A percentile compares a stretch with the other conserved stretches of the same genome.
Evolutionary conservation across 2,113 vertebrate species (phyloP).

Genomic region (Eurypyga helias): DNA sequence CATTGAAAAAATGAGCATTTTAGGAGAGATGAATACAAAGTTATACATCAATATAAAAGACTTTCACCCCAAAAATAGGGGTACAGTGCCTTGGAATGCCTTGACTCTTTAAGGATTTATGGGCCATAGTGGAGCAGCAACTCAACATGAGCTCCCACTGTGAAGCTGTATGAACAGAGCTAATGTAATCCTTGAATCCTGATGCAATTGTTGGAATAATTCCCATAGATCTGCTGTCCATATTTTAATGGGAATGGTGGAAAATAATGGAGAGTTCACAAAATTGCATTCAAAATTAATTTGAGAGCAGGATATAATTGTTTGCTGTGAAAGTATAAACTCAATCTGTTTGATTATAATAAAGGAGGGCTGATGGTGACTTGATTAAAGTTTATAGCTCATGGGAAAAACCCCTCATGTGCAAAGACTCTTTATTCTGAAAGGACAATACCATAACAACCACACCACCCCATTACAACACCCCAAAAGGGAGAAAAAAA

Average conservation of each 20-base stretch:
- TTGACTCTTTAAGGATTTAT: background rate
- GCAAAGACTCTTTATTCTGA: background rate
- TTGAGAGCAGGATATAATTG: background rate
- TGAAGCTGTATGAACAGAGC: background rate
- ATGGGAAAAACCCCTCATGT: background rate
- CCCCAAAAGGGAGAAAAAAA: background rate
- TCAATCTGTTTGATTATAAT: background rate
- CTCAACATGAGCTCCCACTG: background rate
- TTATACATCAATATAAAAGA: background rate
- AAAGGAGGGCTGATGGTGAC: background rate
- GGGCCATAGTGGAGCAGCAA: background rate
- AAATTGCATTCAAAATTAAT: background rate
- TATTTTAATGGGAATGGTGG: background rate
- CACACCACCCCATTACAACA: background rate
- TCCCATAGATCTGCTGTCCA: conserved; percentile 22
- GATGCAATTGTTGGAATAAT: background rate
- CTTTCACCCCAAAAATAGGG: background rate
- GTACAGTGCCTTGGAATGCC: background rate
- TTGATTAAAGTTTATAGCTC: background rate
- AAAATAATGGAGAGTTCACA: background rate
- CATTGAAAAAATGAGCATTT: background rate
- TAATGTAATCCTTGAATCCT: background rate
- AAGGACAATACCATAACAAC: background rate
- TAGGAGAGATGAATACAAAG: background rate
- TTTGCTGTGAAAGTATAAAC: background rate